These are phyloP conservation scores for Agriopis aurantiaria DNA, from an alignment of 2,888 invertebrate genomes.

Conservation along the genomic window DNA sequence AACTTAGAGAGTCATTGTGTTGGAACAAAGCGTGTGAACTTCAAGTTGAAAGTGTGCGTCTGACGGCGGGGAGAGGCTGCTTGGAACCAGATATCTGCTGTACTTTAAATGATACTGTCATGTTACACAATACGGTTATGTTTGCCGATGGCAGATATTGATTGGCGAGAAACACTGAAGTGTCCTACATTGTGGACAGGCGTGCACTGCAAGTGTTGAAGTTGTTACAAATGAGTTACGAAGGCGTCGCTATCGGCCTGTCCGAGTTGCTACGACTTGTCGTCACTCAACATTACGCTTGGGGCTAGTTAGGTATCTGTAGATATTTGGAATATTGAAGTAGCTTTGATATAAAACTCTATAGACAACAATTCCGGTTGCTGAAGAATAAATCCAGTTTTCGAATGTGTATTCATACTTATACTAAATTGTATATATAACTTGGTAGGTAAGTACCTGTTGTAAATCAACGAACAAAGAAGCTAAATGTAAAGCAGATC, in stretches of 20 bases:
- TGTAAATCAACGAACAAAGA: conserved; percentile 14
- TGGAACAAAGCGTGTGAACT: conserved; percentile 82
- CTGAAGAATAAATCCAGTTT: background rate
- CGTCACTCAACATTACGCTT: conserved; percentile 46
- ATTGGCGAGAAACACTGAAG: conserved; percentile 54
- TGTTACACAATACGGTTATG: conserved; percentile 55
- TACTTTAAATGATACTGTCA: conserved; percentile 56
- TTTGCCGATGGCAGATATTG: conserved; percentile 55
- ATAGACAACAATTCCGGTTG: background rate
- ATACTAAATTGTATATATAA: background rate
- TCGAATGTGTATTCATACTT: background rate
- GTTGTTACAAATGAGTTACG: conserved; percentile 48
- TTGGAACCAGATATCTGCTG: conserved; percentile 49
- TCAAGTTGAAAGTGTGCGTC: conserved; percentile 81
- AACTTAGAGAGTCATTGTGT: conserved; percentile 83
- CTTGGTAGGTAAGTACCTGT: background rate
- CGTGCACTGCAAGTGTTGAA: conserved; percentile 45
- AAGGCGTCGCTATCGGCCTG: conserved; percentile 47
- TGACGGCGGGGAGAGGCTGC: conserved; percentile 59
- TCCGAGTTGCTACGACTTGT: conserved; percentile 42
- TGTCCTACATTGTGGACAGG: conserved; percentile 47
- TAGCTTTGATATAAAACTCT: conserved; percentile 22
- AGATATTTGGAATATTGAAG: conserved; percentile 40
- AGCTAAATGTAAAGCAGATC: conserved; percentile 15
- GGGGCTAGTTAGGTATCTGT: conserved; percentile 35